A percentile compares a stretch with the other conserved stretches of the same genome.
Conservation (phyloP, 2,113 vertebrate species). For the Phocoena sinus region DNA sequence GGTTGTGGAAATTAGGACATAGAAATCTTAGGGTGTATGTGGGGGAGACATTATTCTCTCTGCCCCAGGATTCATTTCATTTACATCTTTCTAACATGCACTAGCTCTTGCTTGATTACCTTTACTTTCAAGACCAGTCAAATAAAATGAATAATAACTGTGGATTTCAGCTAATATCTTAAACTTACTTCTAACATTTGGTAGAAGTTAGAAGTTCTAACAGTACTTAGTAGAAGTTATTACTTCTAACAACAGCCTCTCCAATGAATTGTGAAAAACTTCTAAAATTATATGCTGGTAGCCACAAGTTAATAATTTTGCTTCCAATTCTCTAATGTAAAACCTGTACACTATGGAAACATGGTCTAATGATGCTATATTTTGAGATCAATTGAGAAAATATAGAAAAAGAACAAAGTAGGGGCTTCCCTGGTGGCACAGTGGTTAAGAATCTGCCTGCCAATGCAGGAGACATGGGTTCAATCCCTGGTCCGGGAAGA, state of each 20-base stretch:
- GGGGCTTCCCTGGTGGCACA: too few species aligned
- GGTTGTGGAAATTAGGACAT: not conserved
- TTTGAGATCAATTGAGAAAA: not conserved
- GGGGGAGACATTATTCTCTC: not conserved
- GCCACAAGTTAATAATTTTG: not conserved
- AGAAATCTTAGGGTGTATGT: too few species aligned
- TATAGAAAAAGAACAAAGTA: not conserved
- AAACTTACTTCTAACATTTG: not conserved
- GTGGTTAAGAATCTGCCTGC: too few species aligned
- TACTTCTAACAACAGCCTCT: not conserved
- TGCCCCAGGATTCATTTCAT: not conserved
- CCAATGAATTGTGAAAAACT: not conserved
- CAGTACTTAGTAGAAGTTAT: too few species aligned
- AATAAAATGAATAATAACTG: not conserved
- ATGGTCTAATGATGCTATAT: not conserved
- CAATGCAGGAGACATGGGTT: too few species aligned
- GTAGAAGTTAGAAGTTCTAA: not conserved
- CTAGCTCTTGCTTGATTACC: not conserved
- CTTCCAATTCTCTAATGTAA: not conserved
- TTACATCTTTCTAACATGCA: not conserved
- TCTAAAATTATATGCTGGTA: not conserved
- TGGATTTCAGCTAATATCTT: not conserved
- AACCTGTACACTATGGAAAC: not conserved
- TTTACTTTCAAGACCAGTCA: not conserved
- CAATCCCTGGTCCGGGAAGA: too few species aligned